Percentiles rank a stretch among this genome's conserved stretches.
These are phyloP conservation scores for Brenthis ino DNA, from an alignment of 2,888 invertebrate genomes.

Conservation along the genomic window DNA sequence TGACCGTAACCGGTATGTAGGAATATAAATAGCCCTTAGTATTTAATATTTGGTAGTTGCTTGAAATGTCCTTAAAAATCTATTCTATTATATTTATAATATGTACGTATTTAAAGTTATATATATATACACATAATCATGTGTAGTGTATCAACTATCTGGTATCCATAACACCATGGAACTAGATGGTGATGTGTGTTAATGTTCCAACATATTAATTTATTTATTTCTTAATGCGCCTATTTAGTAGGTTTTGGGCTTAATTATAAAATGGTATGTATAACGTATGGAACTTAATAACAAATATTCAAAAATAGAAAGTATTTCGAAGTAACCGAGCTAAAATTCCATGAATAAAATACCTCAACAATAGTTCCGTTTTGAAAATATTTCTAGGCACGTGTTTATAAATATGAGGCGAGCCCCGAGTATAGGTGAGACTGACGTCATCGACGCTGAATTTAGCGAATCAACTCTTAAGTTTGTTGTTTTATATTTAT, in stretches of 20 bases:
- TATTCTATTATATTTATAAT: too few species aligned
- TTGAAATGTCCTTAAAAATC: neutral
- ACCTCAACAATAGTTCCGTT: conserved; percentile 40
- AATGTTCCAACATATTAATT: too few species aligned
- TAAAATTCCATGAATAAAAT: conserved; percentile 39
- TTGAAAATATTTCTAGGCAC: conserved; percentile 41
- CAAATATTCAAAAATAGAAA: neutral
- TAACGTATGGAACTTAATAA: neutral
- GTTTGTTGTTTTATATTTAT: conserved; percentile 49
- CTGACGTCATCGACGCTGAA: conserved; percentile 58
- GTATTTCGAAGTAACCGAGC: conserved; percentile 11
- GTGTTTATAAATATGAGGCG: conserved; percentile 44
- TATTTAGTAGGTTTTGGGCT: too few species aligned
- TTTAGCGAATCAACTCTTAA: conserved; percentile 54
- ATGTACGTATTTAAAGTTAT: too few species aligned
- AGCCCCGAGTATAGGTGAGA: conserved; percentile 34
- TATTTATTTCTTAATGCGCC: too few species aligned
- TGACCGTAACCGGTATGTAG: conserved; percentile 11
- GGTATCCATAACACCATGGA: too few species aligned
- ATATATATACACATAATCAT: too few species aligned
- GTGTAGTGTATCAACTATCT: too few species aligned
- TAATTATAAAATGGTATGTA: too few species aligned
- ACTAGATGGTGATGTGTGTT: too few species aligned
- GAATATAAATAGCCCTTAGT: neutral
- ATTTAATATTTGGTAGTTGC: neutral